These are phyloP conservation scores for Drosophila buzzatii DNA, from an alignment of 2,888 invertebrate species.

Conservation along the genomic window DNA sequence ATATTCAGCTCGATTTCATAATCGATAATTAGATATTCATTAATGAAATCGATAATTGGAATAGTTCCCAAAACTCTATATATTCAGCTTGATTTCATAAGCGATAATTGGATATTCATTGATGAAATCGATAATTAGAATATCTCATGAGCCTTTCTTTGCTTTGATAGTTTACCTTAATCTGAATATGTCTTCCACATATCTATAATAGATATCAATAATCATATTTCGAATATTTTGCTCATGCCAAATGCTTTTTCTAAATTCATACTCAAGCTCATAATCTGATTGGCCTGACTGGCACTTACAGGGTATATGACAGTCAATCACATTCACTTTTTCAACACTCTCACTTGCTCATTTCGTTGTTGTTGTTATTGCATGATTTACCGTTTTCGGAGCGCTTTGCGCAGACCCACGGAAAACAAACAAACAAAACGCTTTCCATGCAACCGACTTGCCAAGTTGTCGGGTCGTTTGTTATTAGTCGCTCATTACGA, in stretches of 20 bases:
- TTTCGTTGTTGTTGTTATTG: conserved; percentile 18
- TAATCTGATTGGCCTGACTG: not conserved
- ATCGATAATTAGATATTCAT: not conserved
- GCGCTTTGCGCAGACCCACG: conserved; percentile 4
- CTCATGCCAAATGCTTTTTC: not conserved
- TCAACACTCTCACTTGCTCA: not conserved
- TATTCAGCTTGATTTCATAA: too few species aligned
- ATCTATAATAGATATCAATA: not conserved
- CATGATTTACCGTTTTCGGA: conserved; percentile 72
- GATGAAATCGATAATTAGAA: too few species aligned
- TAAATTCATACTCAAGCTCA: not conserved
- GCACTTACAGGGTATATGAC: not conserved
- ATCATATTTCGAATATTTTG: not conserved
- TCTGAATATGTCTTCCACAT: too few species aligned
- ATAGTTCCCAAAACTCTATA: too few species aligned
- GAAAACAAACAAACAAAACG: conserved; percentile 4
- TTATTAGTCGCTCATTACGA: conserved; percentile 10
- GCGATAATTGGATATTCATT: not conserved
- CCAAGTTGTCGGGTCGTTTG: conserved; percentile 4
- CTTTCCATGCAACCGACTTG: conserved; percentile 1
- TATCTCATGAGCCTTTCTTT: too few species aligned
- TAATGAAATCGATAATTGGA: too few species aligned
- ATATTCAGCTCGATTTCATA: too few species aligned
- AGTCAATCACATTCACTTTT: not conserved
- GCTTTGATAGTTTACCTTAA: too few species aligned